Evolutionary conservation across 23 tunicate genomes (phyloP).

Genomic region (Halocynthia aurantium): DNA sequence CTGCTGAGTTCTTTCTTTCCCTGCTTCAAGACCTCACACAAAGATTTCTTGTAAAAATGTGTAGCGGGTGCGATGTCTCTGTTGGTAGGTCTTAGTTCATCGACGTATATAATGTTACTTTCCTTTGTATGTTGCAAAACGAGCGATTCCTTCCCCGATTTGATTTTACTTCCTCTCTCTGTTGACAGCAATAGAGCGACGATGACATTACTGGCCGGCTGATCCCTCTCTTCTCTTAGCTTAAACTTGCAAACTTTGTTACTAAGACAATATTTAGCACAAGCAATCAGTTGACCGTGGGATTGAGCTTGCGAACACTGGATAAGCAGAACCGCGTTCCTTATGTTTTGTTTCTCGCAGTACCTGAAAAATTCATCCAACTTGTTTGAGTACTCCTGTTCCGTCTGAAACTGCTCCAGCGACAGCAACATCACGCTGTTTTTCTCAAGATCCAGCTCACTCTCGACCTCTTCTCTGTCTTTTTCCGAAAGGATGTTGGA

Average conservation of each 20-base stretch:
- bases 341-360: neutral
- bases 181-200: conserved; percentile 43
- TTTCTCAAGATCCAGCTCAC: neutral
- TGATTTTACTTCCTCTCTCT: conserved; percentile 30
- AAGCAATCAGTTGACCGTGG: conserved; percentile 38
- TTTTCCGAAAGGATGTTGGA: conserved; percentile 47
- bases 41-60: conserved; percentile 11
- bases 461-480: conserved; percentile 32
- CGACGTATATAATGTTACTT: conserved; percentile 41
- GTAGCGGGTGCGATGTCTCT: conserved; percentile 32
- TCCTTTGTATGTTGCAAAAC: conserved; percentile 49
- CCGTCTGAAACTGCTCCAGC: conserved; percentile 66
- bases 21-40: conserved; percentile 29
- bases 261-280: conserved; percentile 55
- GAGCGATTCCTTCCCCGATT: conserved; percentile 6
- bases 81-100: conserved; percentile 41
- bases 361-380: conserved; percentile 39
- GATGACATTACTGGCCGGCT: conserved; percentile 2
- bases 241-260: conserved; percentile 38
- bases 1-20: neutral
- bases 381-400: conserved; percentile 36
- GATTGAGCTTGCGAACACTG: conserved; percentile 48
- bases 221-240: neutral
- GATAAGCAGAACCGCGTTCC: conserved; percentile 29
- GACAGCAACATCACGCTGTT: conserved; percentile 33